Percentiles rank a stretch among this genome's conserved stretches.
phyloP scores from a whole-genome alignment of 2,797 vertebrate species.

The Poeciliopsis turneri region DNA sequence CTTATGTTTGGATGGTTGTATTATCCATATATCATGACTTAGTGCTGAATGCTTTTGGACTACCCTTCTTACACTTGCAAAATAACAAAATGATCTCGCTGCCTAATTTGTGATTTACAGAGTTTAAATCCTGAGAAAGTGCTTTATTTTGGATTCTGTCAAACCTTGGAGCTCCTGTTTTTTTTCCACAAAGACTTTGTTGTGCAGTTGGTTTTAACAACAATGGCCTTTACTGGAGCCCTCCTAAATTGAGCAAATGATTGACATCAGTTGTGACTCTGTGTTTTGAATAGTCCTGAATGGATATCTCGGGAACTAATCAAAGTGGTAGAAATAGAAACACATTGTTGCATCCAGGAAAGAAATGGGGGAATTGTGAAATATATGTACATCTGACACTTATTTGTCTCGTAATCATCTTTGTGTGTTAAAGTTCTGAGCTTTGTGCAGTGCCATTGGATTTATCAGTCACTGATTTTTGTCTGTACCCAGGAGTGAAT shows the following conservation, averaged over 20 bases:
- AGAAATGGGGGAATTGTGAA: background rate
- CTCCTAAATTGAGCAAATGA: constrained; percentile 10
- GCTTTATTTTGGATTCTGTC: background rate
- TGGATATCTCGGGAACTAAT: background rate
- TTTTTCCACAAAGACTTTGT: background rate
- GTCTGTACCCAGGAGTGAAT: constrained; percentile 51
- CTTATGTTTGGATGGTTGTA: background rate
- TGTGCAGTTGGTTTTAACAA: constrained; percentile 13
- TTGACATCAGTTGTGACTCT: constrained; percentile 8
- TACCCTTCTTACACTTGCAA: background rate
- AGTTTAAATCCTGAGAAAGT: background rate
- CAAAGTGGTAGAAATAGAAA: background rate
- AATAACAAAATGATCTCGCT: background rate
- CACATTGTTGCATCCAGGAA: background rate
- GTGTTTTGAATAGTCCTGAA: background rate
- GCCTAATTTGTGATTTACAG: background rate
- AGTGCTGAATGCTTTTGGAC: background rate
- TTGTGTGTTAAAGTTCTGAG: constrained; percentile 5
- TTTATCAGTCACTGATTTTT: constrained; percentile 60
- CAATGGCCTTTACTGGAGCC: constrained; percentile 8
- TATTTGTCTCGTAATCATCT: background rate
- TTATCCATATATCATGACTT: background rate
- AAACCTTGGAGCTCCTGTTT: background rate
- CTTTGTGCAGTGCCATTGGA: constrained; percentile 52
- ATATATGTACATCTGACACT: background rate